Conservation (phyloP, 2,888 invertebrate species). For the Cryptosula pallasiana region DNA sequence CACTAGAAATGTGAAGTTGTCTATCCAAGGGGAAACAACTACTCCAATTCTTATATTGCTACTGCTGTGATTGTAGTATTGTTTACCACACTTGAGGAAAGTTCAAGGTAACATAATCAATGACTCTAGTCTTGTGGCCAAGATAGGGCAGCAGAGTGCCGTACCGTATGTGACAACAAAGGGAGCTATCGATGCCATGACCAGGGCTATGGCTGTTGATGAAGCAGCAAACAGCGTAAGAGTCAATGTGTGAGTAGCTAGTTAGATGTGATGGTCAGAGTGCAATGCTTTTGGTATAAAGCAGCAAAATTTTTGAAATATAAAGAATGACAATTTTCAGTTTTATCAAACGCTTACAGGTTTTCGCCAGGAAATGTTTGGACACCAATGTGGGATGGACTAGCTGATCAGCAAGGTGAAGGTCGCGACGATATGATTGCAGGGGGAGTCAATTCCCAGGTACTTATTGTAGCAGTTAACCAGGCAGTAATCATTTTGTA, state of each 20-base stretch:
- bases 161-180: conserved; percentile 48
- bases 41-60: no score
- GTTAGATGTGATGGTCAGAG: no score
- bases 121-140: conserved; percentile 46
- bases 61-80: conserved; percentile 41
- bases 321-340: no score
- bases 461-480: conserved; percentile 27
- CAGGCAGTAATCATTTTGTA: background rate
- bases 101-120: conserved; percentile 49
- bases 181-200: conserved; percentile 48
- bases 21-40: no score
- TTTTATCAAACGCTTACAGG: no score
- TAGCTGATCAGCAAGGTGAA: conserved; percentile 32
- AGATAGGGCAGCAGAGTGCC: conserved; percentile 45
- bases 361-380: conserved; percentile 49
- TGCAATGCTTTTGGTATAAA: no score
- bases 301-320: no score
- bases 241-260: conserved; percentile 43
- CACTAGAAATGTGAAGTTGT: no score
- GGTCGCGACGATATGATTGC: conserved; percentile 29
- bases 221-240: conserved; percentile 45
- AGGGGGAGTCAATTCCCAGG: conserved; percentile 44
- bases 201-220: conserved; percentile 48
- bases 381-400: conserved; percentile 47
- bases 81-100: conserved; percentile 45